Percentiles rank a stretch among this genome's conserved stretches.
Conservation (phyloP, 30 jellyfish, hydroid and myxozoan species). For the Hydra vulgaris region DNA sequence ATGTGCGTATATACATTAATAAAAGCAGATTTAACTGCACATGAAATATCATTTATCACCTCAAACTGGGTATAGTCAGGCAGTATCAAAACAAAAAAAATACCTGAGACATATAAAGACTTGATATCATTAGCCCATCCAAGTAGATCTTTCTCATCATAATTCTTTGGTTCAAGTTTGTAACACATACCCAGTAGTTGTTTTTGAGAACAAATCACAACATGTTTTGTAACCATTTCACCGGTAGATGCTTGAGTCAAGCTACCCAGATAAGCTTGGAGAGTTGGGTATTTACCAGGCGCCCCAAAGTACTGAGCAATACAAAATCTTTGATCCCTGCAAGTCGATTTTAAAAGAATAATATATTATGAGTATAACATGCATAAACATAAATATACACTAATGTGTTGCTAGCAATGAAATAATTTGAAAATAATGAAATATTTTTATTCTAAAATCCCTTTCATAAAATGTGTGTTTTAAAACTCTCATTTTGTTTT, state of each 20-base stretch:
- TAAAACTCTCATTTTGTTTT: no score
- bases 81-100: no score
- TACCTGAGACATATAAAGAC: not conserved
- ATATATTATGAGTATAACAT: no score
- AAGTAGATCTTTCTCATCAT: not conserved
- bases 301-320: not conserved
- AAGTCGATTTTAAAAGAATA: not conserved
- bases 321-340: not conserved
- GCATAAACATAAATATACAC: no score
- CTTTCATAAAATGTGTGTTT: no score
- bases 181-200: not conserved
- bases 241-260: not conserved
- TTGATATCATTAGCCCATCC: not conserved
- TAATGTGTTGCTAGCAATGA: no score
- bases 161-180: not conserved
- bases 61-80: no score
- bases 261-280: not conserved
- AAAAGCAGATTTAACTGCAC: no score
- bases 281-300: not conserved
- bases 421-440: no score
- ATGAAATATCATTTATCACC: no score
- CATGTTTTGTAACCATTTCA: not conserved
- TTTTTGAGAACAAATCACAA: not conserved
- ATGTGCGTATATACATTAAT: no score
- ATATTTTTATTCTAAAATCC: no score